Evolutionary conservation across 2,888 invertebrate species (phyloP).

Genomic region (Congeria kusceri): DNA sequence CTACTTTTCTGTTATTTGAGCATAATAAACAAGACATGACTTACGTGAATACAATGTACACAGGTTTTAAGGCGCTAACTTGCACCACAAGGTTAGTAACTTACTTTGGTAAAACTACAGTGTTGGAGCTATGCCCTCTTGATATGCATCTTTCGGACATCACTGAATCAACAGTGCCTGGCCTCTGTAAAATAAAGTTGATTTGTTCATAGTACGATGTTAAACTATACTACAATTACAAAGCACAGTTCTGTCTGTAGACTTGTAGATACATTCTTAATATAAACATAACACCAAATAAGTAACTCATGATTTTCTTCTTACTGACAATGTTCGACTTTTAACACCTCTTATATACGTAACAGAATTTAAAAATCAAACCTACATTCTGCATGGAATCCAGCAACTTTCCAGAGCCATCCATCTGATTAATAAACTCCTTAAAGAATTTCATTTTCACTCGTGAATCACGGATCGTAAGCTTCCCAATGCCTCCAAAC

Average conservation of each 20-base stretch:
- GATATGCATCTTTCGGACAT: slow-evolving; percentile 82
- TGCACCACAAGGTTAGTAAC: slow-evolving; percentile 15
- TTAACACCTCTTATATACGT: no score
- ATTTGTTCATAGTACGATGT: background rate
- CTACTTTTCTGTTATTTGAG: no score
- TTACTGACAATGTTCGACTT: no score
- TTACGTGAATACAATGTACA: no score
- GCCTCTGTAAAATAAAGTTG: slow-evolving; percentile 76
- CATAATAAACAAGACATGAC: no score
- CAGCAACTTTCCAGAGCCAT: slow-evolving; percentile 82
- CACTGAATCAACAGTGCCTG: slow-evolving; percentile 85
- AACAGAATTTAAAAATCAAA: slow-evolving; percentile 11
- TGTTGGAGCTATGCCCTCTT: slow-evolving; percentile 79
- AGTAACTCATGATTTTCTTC: no score
- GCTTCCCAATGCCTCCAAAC: slow-evolving; percentile 83
- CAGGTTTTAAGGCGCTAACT: no score
- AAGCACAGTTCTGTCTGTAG: no score
- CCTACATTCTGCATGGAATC: slow-evolving; percentile 85
- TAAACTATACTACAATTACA: no score
- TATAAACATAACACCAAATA: no score
- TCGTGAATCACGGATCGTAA: slow-evolving; percentile 82
- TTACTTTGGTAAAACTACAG: slow-evolving; percentile 84
- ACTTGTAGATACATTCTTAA: no score
- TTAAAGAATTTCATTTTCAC: slow-evolving; percentile 86
- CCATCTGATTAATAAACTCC: slow-evolving; percentile 84